These are phyloP conservation scores for Trilocha varians DNA, from an alignment of 2,888 invertebrate genomes.

Conservation along the genomic window DNA sequence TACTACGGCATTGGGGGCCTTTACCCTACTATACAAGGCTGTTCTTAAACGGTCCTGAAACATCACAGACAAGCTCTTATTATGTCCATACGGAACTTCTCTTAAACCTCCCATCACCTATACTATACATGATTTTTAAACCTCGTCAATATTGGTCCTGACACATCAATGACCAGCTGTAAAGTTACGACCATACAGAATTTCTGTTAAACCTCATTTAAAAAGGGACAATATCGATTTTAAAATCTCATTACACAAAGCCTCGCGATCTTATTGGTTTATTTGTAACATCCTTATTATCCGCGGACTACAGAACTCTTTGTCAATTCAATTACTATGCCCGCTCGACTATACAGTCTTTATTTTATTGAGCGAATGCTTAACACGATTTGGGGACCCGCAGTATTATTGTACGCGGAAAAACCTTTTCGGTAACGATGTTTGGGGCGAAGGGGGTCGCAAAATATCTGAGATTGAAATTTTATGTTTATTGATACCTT, in stretches of 20 bases:
- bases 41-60: no score
- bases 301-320: conserved; percentile 19
- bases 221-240: background rate
- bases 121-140: no score
- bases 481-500: background rate
- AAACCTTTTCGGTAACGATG: conserved; percentile 3
- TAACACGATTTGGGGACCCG: conserved; percentile 13
- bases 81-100: no score
- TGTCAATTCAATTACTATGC: conserved; percentile 37
- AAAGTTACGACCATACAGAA: no score
- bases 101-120: no score
- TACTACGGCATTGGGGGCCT: no score
- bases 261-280: background rate
- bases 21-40: no score
- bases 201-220: no score
- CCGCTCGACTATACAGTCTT: conserved; percentile 31
- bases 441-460: background rate
- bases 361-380: conserved; percentile 25
- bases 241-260: background rate
- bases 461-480: background rate
- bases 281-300: conserved; percentile 23
- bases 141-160: no score
- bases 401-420: conserved; percentile 2
- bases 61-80: no score
- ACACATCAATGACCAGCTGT: no score